These are phyloP conservation scores for Corvus moneduloides DNA, from an alignment of 2,113 vertebrate species.

Conservation along the genomic window DNA sequence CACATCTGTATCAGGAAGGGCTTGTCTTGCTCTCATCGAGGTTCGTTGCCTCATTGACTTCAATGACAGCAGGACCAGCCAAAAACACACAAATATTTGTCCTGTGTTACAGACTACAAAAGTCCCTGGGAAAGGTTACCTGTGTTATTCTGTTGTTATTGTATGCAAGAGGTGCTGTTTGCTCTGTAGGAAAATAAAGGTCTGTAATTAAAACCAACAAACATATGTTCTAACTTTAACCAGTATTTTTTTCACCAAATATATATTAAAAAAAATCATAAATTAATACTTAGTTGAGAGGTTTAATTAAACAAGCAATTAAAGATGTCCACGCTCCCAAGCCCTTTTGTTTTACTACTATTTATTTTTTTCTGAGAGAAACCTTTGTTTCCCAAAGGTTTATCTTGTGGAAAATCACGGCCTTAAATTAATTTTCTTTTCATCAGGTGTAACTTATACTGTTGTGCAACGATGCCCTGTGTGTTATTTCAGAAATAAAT, in stretches of 20 bases:
- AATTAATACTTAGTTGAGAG: background rate
- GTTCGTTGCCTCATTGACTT: background rate
- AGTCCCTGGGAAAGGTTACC: background rate
- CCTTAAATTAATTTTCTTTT: slow-evolving; percentile 58
- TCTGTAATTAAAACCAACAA: background rate
- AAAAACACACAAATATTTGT: background rate
- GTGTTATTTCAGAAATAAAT: slow-evolving; percentile 69
- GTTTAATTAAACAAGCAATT: slow-evolving; percentile 7
- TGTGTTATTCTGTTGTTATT: background rate
- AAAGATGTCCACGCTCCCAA: background rate
- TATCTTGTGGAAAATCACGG: slow-evolving; percentile 58
- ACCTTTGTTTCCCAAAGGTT: slow-evolving; percentile 59
- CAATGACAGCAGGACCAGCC: background rate
- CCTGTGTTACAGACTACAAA: background rate
- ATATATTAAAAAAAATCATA: background rate
- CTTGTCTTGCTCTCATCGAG: background rate
- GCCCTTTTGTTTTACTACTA: background rate
- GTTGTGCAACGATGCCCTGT: slow-evolving; percentile 40
- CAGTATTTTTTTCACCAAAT: background rate
- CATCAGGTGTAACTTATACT: slow-evolving; percentile 29
- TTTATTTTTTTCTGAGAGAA: slow-evolving; percentile 55
- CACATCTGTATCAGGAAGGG: background rate
- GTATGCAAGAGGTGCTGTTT: background rate
- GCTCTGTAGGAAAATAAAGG: background rate
- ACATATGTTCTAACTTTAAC: background rate